Conservation (phyloP, 2,888 invertebrate genomes). For the Schrankia costaestrigalis region DNA sequence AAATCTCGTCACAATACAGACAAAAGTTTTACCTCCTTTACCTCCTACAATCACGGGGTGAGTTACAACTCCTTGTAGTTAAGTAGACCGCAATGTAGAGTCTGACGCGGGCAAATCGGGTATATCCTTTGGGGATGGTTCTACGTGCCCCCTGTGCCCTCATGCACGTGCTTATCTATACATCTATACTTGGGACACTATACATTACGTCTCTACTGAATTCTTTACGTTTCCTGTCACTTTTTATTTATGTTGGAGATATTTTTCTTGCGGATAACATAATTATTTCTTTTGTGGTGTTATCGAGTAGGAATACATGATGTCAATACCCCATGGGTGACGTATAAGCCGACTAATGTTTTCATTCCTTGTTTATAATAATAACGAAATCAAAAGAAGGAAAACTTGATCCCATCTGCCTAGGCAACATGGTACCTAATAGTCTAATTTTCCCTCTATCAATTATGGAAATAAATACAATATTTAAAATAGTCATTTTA, state of each 20-base stretch:
- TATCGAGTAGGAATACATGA: too few relatives aligned
- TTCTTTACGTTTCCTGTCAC: constrained; percentile 6
- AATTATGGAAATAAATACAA: too few relatives aligned
- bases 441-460: neutral
- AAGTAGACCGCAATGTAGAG: constrained; percentile 33
- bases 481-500: too few relatives aligned
- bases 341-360: constrained; percentile 13
- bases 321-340: too few relatives aligned
- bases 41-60: constrained; percentile 21
- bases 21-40: too few relatives aligned
- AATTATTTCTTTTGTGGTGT: too few relatives aligned
- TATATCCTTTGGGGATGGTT: constrained; percentile 32
- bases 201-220: constrained; percentile 5
- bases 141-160: constrained; percentile 26
- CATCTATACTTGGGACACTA: constrained; percentile 4
- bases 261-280: too few relatives aligned
- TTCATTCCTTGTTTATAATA: too few relatives aligned
- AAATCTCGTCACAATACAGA: constrained; percentile 34
- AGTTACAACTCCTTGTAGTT: constrained; percentile 24
- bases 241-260: too few relatives aligned
- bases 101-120: constrained; percentile 46
- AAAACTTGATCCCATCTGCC: too few relatives aligned
- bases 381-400: too few relatives aligned
- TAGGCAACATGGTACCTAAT: too few relatives aligned
- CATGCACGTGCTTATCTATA: constrained; percentile 15